Evolutionary conservation across 2,797 vertebrate species (phyloP).

Genomic region (Cuniculus paca): DNA sequence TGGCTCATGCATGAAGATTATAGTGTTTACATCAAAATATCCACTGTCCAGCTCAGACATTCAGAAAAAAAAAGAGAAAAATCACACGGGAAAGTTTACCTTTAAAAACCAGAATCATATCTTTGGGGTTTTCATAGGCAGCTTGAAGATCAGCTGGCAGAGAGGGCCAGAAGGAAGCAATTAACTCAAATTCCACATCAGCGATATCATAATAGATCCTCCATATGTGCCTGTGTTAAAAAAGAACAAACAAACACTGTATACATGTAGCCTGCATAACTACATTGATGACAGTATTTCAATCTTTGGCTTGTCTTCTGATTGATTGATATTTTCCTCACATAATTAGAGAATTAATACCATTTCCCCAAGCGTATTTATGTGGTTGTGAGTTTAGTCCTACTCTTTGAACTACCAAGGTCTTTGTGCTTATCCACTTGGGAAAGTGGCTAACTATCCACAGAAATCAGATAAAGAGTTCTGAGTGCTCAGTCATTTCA

Average conservation of each 20-base stretch:
- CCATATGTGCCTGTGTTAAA: conserved; percentile 92
- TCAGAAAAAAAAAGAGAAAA: background rate
- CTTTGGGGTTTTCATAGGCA: conserved; percentile 91
- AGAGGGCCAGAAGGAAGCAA: conserved; percentile 92
- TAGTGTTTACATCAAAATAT: background rate
- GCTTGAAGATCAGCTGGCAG: conserved; percentile 92
- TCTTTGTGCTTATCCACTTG: background rate
- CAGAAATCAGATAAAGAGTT: background rate
- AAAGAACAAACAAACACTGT: conserved; percentile 63
- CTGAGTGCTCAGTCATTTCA: background rate
- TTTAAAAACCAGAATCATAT: conserved; percentile 92
- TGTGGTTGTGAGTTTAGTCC: background rate
- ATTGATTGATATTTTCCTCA: background rate
- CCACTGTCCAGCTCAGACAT: background rate
- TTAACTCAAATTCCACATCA: conserved; percentile 87
- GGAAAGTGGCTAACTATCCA: background rate
- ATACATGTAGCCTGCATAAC: background rate
- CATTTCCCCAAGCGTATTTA: background rate
- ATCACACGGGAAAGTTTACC: conserved; percentile 83
- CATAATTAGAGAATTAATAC: background rate
- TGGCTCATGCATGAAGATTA: background rate
- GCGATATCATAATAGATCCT: conserved; percentile 86
- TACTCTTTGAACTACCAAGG: background rate
- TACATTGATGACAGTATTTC: background rate
- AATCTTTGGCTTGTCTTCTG: background rate